Evolutionary conservation across 2,888 invertebrate genomes (phyloP).

Genomic region (Leistus spinibarbis): DNA sequence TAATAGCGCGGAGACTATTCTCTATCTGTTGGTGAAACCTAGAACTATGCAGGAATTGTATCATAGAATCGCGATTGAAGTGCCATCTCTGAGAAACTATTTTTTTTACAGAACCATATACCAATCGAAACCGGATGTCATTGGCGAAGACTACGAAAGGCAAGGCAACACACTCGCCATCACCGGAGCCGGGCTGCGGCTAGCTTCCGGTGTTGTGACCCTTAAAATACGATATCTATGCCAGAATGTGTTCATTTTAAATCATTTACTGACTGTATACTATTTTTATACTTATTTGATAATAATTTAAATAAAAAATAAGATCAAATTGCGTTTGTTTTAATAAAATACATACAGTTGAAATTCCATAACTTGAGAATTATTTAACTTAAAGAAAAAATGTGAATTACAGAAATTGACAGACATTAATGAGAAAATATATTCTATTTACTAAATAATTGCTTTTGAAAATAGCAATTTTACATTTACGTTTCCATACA

Average conservation of each 20-base stretch:
- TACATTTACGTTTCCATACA: too few species aligned
- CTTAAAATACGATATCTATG: background rate
- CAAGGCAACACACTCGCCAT: background rate
- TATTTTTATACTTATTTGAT: background rate
- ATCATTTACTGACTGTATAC: background rate
- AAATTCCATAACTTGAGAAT: too few species aligned
- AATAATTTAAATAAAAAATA: background rate
- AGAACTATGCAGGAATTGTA: too few species aligned
- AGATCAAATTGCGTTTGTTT: background rate
- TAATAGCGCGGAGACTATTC: too few species aligned
- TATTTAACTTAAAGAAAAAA: too few species aligned
- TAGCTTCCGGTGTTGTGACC: slow-evolving; percentile 2
- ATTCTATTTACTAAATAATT: too few species aligned
- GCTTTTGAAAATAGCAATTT: too few species aligned
- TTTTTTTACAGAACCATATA: slow-evolving; percentile 46
- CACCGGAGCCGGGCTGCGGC: background rate
- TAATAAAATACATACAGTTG: background rate
- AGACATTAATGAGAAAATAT: too few species aligned
- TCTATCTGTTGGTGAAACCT: too few species aligned
- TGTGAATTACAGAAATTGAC: too few species aligned
- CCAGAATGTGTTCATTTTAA: background rate
- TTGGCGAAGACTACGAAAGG: slow-evolving; percentile 46
- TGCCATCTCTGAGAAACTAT: slow-evolving; percentile 9
- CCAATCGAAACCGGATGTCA: slow-evolving; percentile 51
- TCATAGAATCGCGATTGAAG: slow-evolving; percentile 20